Evolutionary conservation across 1,140 invertebrate species (phyloP), one percentile per base, ranked within the genome.

Genomic region (Rhopalosiphum maidis): DNA sequence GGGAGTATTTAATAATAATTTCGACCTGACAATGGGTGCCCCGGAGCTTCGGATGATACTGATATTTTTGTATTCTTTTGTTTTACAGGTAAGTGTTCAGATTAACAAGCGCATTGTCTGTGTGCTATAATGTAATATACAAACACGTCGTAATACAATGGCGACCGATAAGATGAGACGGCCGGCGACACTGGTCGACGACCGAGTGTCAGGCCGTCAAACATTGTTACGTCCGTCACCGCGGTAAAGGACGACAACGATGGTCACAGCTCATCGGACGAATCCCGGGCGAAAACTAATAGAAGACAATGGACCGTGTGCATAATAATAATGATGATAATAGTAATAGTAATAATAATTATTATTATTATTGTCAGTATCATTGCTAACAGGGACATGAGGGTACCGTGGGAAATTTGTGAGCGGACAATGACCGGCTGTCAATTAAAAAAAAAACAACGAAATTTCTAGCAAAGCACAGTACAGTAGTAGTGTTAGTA

Each of bases 1-100:
- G 48, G 35, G 48, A 55, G 46, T 86, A 30, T 86, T 93, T 92
- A 55, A 93, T 86, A 85, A 51, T 23, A n/a, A 25, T 93, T 93
- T 93, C 51, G 43, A 85, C 46, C 82, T 83, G 91, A 93, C 91
- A 93, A 93, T 93, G 82, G 91, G 91, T 85, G 91, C 91, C 77
- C 77, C 77, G 77, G 91, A 83, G 91, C 91, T 54, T 83, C 91
- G 91, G 91, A 93, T 93, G 91, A 93, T 93, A 93, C 82, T 93
- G 68, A 54, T 82, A 86, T 93, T 93, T 90, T 37, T 86, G 77
- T 92, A 85, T 92, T 83, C 91, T 93, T 93, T 93, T 93, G 91
- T 93, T 85, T 93, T 51, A 93, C 77, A 51, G 91, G 82, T 93
- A 93, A 93, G 91, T 93, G 91, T 93, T 93, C 48, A 30, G 91